phyloP scores from a whole-genome alignment of 1,140 invertebrate species.

The Anoplophora glabripennis region DNA sequence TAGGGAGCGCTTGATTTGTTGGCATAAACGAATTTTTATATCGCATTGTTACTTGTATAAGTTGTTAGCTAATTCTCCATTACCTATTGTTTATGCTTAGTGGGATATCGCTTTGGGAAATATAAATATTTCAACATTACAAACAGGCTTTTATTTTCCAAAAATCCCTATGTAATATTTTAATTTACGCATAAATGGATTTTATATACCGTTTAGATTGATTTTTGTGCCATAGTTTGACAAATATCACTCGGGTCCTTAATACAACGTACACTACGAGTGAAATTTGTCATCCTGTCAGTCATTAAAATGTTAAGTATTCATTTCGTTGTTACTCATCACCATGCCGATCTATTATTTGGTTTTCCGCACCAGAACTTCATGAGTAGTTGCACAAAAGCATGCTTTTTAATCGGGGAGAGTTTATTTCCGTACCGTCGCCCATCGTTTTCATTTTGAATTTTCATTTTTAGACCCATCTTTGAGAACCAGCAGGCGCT shows the following conservation, averaged over 20 bases:
- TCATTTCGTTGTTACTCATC: constrained; percentile 10
- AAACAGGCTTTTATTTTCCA: constrained; percentile 20
- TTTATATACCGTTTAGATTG: not conserved
- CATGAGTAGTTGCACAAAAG: not conserved
- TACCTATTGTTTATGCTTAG: constrained; percentile 31
- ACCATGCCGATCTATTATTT: constrained; percentile 1
- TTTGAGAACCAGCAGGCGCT: constrained; percentile 26
- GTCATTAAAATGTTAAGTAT: not conserved
- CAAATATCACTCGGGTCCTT: too few relatives aligned
- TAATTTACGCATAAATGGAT: constrained; percentile 3
- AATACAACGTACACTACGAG: too few relatives aligned
- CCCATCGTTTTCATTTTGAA: constrained; percentile 10
- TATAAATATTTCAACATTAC: constrained; percentile 35
- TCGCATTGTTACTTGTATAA: constrained; percentile 25
- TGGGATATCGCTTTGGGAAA: constrained; percentile 29
- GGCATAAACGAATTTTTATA: constrained; percentile 32
- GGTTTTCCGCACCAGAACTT: not conserved
- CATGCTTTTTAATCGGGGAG: constrained; percentile 4
- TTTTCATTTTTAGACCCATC: constrained; percentile 29
- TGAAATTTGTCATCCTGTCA: too few relatives aligned
- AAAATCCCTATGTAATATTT: constrained; percentile 4
- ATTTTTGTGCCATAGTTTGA: too few relatives aligned
- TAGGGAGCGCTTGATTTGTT: constrained; percentile 27
- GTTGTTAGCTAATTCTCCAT: constrained; percentile 29
- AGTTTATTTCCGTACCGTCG: not conserved